Percentiles rank a stretch among this genome's conserved stretches.
phyloP scores from a whole-genome alignment of 1,140 invertebrate species.

The Hyles vespertilio region DNA sequence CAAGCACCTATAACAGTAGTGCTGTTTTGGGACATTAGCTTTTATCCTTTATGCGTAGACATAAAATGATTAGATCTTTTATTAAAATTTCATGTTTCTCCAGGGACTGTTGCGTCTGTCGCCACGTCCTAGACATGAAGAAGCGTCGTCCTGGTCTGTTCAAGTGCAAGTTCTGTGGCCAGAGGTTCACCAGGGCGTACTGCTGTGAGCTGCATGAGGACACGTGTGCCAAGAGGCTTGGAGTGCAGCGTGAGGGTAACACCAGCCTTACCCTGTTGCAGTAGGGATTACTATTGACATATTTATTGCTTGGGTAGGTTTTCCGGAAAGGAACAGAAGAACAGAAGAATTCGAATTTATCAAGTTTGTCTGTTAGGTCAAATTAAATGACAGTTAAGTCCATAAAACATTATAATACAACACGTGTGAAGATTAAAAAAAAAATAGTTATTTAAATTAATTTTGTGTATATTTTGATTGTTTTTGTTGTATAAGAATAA shows the following conservation, averaged over 20 bases:
- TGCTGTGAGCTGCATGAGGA: constrained; percentile 62
- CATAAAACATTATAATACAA: too few relatives aligned
- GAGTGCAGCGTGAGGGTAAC: constrained; percentile 25
- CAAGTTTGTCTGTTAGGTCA: constrained; percentile 43
- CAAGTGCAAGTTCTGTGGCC: constrained; percentile 47
- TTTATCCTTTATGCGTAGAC: too few relatives aligned
- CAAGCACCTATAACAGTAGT: too few relatives aligned
- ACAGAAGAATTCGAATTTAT: constrained; percentile 31
- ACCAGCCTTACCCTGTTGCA: constrained; percentile 36
- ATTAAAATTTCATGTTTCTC: not conserved
- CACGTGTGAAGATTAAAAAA: too few relatives aligned
- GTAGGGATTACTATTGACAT: constrained; percentile 16
- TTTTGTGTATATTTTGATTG: too few relatives aligned
- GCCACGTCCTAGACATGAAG: constrained; percentile 35
- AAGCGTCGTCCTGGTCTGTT: constrained; percentile 28
- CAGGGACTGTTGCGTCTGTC: constrained; percentile 57
- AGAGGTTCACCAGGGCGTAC: constrained; percentile 53
- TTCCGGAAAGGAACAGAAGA: too few relatives aligned
- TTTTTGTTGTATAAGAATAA: too few relatives aligned
- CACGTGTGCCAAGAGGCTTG: constrained; percentile 34
- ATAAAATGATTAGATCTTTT: too few relatives aligned
- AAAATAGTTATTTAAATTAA: too few relatives aligned
- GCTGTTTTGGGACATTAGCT: too few relatives aligned
- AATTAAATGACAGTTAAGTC: too few relatives aligned
- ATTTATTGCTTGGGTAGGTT: too few relatives aligned